Conservation (phyloP, 2,797 vertebrate genomes). For the Trachops cirrhosus region DNA sequence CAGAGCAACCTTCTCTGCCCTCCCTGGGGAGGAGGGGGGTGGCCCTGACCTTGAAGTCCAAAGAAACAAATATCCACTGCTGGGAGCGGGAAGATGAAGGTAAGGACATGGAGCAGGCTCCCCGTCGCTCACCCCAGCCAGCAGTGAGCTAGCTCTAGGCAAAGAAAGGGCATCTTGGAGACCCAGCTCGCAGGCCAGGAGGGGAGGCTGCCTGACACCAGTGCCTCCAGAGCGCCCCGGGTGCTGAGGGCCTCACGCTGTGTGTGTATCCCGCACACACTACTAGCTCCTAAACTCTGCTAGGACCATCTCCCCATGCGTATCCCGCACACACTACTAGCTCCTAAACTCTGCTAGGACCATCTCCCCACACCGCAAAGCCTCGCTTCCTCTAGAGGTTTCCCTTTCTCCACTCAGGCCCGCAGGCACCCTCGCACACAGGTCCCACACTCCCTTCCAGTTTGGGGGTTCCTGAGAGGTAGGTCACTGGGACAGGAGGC, state of each 20-base stretch:
- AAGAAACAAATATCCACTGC: constrained; percentile 8
- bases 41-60: constrained; percentile 40
- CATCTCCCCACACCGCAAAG: not conserved
- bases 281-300: not conserved
- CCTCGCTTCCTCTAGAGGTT: not conserved
- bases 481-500: not conserved
- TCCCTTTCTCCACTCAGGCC: not conserved
- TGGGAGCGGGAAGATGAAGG: not conserved
- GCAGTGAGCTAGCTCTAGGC: not conserved
- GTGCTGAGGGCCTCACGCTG: not conserved
- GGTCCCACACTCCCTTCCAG: not conserved
- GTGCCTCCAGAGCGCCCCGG: not conserved
- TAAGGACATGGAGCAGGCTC: not conserved
- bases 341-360: not conserved
- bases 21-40: not conserved
- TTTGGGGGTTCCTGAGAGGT: not conserved
- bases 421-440: not conserved
- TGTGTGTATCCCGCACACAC: not conserved
- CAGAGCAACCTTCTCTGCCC: not conserved
- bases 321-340: not conserved
- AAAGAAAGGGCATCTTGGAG: not conserved
- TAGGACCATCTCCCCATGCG: not conserved
- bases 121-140: not conserved
- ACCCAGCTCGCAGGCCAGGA: rapidly evolving
- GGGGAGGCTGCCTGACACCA: not conserved